phyloP scores from a whole-genome alignment of 92 coral and sea anemone genomes.

The Epizoanthus scotinus region DNA sequence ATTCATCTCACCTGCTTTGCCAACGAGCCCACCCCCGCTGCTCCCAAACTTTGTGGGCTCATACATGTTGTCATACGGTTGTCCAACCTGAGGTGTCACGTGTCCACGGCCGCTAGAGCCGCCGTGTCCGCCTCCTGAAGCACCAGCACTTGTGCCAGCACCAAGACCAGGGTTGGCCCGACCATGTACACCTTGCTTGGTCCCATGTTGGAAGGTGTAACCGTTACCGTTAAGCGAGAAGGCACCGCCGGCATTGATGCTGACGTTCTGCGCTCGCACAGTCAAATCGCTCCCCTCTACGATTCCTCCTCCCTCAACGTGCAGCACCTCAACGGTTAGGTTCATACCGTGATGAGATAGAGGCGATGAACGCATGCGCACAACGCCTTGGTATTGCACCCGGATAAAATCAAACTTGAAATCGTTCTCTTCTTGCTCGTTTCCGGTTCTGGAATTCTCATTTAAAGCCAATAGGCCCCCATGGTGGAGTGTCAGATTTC shows the following conservation, averaged over 20 bases:
- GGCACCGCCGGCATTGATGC: conserved; percentile 64
- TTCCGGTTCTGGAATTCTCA: conserved; percentile 71
- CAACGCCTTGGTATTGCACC: conserved; percentile 62
- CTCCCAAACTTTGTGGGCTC: conserved; percentile 77
- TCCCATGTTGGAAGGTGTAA: conserved; percentile 53
- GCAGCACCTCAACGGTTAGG: conserved; percentile 57
- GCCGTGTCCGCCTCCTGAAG: conserved; percentile 78
- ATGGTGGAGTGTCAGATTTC: conserved; percentile 67
- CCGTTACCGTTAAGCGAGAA: conserved; percentile 59
- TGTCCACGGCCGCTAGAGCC: conserved; percentile 77
- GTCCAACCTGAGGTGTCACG: conserved; percentile 46
- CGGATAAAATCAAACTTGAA: conserved; percentile 60
- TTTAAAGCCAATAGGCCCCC: conserved; percentile 60
- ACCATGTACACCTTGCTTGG: conserved; percentile 52
- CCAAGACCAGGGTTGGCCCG: conserved; percentile 66
- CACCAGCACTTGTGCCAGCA: conserved; percentile 54
- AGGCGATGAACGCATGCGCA: conserved; percentile 62
- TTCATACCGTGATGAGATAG: conserved; percentile 69
- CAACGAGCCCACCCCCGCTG: conserved; percentile 66
- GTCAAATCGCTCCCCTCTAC: conserved; percentile 60
- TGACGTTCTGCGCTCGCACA: conserved; percentile 53
- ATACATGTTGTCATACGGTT: conserved; percentile 68
- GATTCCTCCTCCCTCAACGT: conserved; percentile 76
- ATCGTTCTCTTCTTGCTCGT: conserved; percentile 60
- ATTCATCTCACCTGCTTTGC: conserved; percentile 54